Evolutionary conservation across 2,888 invertebrate genomes (phyloP), one percentile per base, ranked within the genome.

Genomic region (Pristionchus mayeri): DNA sequence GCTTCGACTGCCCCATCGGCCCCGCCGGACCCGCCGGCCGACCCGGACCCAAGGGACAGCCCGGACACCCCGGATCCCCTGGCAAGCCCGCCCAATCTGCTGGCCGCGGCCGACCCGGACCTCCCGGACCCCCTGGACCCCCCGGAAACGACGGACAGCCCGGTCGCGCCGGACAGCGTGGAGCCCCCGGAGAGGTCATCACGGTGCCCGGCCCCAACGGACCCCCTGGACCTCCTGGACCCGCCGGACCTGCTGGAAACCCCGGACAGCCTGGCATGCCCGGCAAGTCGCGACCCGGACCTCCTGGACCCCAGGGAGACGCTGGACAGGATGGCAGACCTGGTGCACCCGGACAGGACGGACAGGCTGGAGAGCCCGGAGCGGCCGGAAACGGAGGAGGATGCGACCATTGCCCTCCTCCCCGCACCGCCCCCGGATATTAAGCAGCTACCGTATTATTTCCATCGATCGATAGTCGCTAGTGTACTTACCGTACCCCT

Each of bases 301-400:
- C 87, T 79, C 88, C 88, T 54, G 90, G 90, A 87, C 87, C 71
- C 48, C 88, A 88, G 54, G 89, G 85, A 76, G 50, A 85, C 78
- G 18, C 83, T 27, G 85, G 89, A 87, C 54, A 85, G 30, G 85
- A 48, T 30, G 84, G 84, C 16, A 9, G 75, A 71, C 84, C 84
- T n/a, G 84, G 84, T 50, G 50, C 71, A 3, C 71, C 84, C 37
- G 84, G 84, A 75, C 87, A 86, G 80, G 87, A 87, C 71, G 89
- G 89, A 85, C 87, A 87, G 54, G 88, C 88, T 50, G 89, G 89
- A 87, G 88, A 87, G 24, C 81, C 86, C 80, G 89, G 89, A 88
- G 87, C 84, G 7, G 71, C 88, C 13, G 89, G 89, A 88, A 84
- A 54, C 75, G 75, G 75, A 24, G 84, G 84, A 0, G 75, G 71